A percentile compares a stretch with the other conserved stretches of the same genome.
These are phyloP conservation scores for Cancer borealis DNA, from an alignment of 2,888 invertebrate species.

Conservation along the genomic window DNA sequence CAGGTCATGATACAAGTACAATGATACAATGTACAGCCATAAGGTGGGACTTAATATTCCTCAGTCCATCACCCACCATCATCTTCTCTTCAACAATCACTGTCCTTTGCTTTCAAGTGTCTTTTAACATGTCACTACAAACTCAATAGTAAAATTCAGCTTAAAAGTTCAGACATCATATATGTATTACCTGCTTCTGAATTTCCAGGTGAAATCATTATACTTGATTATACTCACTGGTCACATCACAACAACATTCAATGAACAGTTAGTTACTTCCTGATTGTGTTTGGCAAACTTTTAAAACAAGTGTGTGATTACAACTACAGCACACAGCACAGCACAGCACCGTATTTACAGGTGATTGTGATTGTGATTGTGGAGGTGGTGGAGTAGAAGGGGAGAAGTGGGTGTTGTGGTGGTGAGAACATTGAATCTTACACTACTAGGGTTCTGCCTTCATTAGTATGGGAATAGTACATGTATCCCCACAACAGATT, in stretches of 20 bases:
- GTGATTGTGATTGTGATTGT: slow-evolving; percentile 21
- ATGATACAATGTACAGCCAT: background rate
- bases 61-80: slow-evolving; percentile 13
- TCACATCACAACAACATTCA: background rate
- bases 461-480: background rate
- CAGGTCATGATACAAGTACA: slow-evolving; percentile 1
- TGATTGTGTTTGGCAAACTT: background rate
- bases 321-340: slow-evolving; percentile 4
- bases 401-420: background rate
- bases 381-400: background rate
- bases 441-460: background rate
- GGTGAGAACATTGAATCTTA: background rate
- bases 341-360: background rate
- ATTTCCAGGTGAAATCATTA: background rate
- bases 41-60: background rate
- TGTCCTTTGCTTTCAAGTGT: slow-evolving; percentile 35
- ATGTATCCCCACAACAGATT: background rate
- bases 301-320: background rate
- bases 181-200: background rate
- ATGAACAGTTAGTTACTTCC: background rate
- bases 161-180: background rate
- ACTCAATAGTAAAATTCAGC: background rate
- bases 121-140: background rate
- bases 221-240: background rate
- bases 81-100: slow-evolving; percentile 15